Evolutionary conservation across 2,888 invertebrate species (phyloP), one percentile per base, ranked within the genome.

Genomic region (Ashinkailepas kermadecensis): DNA sequence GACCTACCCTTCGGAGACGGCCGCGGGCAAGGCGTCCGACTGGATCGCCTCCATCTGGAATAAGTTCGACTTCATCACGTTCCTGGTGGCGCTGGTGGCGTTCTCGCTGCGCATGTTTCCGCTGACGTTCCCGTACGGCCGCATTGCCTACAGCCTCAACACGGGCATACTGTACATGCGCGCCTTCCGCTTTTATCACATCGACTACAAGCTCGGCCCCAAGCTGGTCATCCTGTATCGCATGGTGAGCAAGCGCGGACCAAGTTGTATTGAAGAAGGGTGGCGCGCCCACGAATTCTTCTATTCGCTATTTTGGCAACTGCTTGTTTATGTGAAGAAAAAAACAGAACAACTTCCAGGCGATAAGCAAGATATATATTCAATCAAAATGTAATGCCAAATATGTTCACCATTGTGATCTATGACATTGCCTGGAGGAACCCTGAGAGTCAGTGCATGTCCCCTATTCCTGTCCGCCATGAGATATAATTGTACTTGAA

Each of bases 201-300:
- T 87, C 58, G 87, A 87, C 85, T 86, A 86, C 59, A 86, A 86
- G 78, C 86, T 88, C 8, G 88, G 88, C 12, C 88, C 88, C 0
- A 88, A 88, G 84, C 86, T 88, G 11, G 86, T 88, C 82, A 88
- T 88, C 86, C 87, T 88, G 59, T 86, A 86, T 65, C 85, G 86
- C 83, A 88, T 88, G 88, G 88, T 88, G 84, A 83, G 86, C 82
- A 18, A 59, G n/a, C 65, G 39, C 39, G 39, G 39, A 39, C 39
- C 39, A 39, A 39, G 39, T 39, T 39, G 39, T 39, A 39, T 39
- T 1, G 39, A 39, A 39, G 39, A 39, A 39, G 39, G 39, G 39
- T 39, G 39, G 39, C 39, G 39, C 39, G 39, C 39, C 39, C 1
- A 39, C 39, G 39, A 39, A 39, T 39, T 39, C 39, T 39, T 39